These are phyloP conservation scores for Tetrao urogallus DNA, from an alignment of 2,113 vertebrate species.

Conservation along the genomic window DNA sequence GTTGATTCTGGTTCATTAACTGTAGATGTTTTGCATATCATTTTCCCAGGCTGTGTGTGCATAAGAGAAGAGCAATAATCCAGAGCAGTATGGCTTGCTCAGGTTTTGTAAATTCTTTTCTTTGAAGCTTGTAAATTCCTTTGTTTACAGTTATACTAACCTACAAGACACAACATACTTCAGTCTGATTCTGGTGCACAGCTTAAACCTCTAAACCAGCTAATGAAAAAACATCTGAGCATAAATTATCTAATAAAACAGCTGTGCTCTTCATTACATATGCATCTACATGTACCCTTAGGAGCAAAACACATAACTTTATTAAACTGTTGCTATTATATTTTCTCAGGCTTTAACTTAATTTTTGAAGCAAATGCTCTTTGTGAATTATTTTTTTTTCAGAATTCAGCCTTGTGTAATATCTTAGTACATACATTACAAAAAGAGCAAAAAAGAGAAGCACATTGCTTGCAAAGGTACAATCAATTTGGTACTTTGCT, in stretches of 20 bases:
- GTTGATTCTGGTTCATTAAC: background rate
- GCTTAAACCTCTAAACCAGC: background rate
- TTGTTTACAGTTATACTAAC: background rate
- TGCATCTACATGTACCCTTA: fast-evolving
- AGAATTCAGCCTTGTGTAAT: background rate
- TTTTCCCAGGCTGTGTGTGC: background rate
- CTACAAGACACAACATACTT: background rate
- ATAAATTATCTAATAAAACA: background rate
- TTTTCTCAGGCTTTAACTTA: background rate
- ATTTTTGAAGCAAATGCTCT: background rate
- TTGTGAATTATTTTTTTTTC: background rate
- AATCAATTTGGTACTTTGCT: background rate
- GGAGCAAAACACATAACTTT: background rate
- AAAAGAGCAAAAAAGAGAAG: background rate
- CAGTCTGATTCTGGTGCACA: background rate
- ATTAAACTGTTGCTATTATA: background rate
- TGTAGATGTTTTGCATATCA: background rate
- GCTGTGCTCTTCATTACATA: background rate
- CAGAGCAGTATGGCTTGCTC: background rate
- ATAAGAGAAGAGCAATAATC: background rate
- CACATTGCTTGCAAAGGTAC: background rate
- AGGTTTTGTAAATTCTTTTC: background rate
- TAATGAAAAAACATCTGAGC: background rate
- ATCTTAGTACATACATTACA: background rate
- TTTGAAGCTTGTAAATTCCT: background rate